These are phyloP conservation scores for Otocyon megalotis DNA, from an alignment of 2,113 vertebrate genomes.

Conservation along the genomic window DNA sequence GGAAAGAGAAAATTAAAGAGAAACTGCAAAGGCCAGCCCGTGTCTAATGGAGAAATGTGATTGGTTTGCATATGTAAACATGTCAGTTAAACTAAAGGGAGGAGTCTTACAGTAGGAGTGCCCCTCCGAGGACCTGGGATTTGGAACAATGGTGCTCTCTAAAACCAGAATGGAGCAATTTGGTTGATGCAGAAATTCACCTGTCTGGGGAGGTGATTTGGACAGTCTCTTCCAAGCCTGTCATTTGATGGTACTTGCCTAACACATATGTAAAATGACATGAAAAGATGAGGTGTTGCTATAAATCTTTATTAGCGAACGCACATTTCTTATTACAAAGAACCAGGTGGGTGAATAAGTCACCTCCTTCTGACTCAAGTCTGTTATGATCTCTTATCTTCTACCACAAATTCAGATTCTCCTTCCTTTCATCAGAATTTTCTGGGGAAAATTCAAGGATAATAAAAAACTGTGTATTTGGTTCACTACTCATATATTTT, in stretches of 20 bases:
- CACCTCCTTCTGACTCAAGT: not conserved
- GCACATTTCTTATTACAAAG: not conserved
- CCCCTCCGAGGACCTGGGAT: not conserved
- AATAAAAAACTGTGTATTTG: conserved; percentile 55
- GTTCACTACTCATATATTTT: conserved; percentile 73
- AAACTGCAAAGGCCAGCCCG: not conserved
- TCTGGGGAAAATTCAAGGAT: conserved; percentile 52
- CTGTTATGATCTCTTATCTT: not conserved
- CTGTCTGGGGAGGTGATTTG: not conserved
- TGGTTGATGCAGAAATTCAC: not conserved
- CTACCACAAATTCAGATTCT: conserved; percentile 34
- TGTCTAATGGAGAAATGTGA: not conserved
- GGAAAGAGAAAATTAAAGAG: not conserved
- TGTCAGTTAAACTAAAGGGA: not conserved
- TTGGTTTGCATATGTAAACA: not conserved
- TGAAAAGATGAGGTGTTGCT: not conserved
- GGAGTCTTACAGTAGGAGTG: not conserved
- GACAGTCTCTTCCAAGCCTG: not conserved
- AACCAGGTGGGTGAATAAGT: not conserved
- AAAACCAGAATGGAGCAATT: not conserved
- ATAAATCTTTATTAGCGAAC: conserved; percentile 18
- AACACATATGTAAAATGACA: not conserved
- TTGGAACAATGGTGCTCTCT: not conserved
- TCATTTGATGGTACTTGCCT: not conserved
- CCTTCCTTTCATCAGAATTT: conserved; percentile 54